phyloP scores from a whole-genome alignment of 2,113 vertebrate genomes.

The Pachycephala philippinensis region DNA sequence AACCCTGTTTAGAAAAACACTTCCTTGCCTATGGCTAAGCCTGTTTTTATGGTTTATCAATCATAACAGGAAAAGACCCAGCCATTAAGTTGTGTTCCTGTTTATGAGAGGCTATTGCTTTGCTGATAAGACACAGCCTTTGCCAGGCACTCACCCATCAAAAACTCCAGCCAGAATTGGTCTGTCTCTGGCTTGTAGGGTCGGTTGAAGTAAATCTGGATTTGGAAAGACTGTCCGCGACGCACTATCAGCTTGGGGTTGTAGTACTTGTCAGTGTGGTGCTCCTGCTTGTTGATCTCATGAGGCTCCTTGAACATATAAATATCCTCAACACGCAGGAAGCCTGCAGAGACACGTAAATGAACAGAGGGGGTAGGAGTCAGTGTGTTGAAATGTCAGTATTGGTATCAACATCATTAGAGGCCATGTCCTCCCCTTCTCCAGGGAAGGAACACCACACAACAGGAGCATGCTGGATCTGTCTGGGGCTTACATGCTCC shows the following conservation, averaged over 20 bases:
- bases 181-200: slow-evolving; percentile 79
- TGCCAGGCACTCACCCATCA: slow-evolving; percentile 82
- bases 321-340: slow-evolving; percentile 75
- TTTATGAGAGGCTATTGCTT: not conserved
- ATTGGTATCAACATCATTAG: not conserved
- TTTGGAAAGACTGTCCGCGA: slow-evolving; percentile 84
- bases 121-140: not conserved
- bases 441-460: not conserved
- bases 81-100: not conserved
- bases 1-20: not conserved
- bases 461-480: not conserved
- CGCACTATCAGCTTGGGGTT: slow-evolving; percentile 81
- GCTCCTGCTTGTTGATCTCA: slow-evolving; percentile 79
- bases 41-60: not conserved
- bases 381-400: not conserved
- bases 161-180: slow-evolving; percentile 86
- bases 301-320: slow-evolving; percentile 74
- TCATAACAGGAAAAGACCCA: not conserved
- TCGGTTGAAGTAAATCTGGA: slow-evolving; percentile 84
- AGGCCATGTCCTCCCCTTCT: not conserved
- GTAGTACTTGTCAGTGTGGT: slow-evolving; percentile 81
- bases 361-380: not conserved
- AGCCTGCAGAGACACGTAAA: slow-evolving; percentile 69
- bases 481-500: not conserved
- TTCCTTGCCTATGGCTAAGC: not conserved